Conservation (phyloP, 2,888 invertebrate species). For the Seira sanloemensis region DNA sequence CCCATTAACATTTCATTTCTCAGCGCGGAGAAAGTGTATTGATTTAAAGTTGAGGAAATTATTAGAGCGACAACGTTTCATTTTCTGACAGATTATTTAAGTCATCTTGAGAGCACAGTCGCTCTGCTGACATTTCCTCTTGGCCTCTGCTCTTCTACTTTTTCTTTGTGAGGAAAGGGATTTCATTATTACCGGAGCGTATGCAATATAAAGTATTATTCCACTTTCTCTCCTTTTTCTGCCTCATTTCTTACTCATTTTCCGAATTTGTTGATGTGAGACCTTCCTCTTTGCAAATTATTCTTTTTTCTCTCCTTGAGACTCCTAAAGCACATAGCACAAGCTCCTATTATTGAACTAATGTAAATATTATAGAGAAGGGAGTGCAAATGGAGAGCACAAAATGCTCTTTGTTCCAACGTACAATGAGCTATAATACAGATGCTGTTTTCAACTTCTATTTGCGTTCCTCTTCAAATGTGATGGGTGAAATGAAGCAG, state of each 20-base stretch:
- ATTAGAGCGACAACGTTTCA: constrained; percentile 16
- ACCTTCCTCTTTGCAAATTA: no score
- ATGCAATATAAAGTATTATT: no score
- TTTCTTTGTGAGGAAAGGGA: no score
- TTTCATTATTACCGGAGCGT: no score
- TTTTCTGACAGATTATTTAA: constrained; percentile 50
- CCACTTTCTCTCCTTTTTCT: no score
- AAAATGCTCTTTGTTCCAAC: no score
- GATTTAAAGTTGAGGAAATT: constrained; percentile 31
- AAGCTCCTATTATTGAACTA: no score
- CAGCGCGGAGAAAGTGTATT: neutral
- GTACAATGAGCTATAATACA: neutral
- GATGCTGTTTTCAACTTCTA: neutral
- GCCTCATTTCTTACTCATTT: constrained; percentile 35
- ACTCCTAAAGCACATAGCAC: no score
- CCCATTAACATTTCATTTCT: neutral
- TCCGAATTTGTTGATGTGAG: neutral
- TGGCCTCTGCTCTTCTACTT: no score
- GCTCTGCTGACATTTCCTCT: constrained; percentile 22
- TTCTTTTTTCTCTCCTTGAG: no score
- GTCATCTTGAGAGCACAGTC: constrained; percentile 1
- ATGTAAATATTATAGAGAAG: no score
- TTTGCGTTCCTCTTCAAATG: neutral
- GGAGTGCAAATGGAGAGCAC: no score
- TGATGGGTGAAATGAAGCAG: neutral